phyloP scores from a whole-genome alignment of 2,888 invertebrate species.

The Ceramica pisi region DNA sequence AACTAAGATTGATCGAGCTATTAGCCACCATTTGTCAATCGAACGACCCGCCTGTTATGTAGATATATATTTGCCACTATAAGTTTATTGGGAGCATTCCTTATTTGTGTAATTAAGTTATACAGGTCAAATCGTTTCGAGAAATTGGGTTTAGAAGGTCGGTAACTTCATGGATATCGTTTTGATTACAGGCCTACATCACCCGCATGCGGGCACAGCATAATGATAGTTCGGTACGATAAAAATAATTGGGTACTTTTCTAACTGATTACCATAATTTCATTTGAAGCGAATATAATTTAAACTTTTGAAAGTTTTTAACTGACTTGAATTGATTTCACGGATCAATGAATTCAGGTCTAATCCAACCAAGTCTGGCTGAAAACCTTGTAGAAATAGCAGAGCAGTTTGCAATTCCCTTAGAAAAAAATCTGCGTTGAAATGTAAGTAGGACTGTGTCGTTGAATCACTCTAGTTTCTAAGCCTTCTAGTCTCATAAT shows the following conservation, averaged over 20 bases:
- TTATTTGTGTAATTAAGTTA: constrained; percentile 34
- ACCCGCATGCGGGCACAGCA: not conserved
- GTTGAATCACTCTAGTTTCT: not conserved
- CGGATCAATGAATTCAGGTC: not conserved
- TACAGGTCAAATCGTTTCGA: constrained; percentile 34
- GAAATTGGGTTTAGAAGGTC: not conserved
- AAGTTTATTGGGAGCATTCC: constrained; percentile 35
- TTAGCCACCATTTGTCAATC: constrained; percentile 67
- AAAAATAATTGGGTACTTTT: not conserved
- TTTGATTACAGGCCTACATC: not conserved
- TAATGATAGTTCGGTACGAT: not conserved
- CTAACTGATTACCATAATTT: not conserved
- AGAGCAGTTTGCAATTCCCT: not conserved
- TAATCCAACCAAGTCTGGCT: not conserved
- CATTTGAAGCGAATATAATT: not conserved
- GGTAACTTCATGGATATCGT: not conserved
- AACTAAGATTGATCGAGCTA: constrained; percentile 68
- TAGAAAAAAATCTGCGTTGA: not conserved
- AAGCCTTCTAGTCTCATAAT: constrained; percentile 20
- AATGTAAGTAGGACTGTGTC: not conserved
- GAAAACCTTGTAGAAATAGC: not conserved
- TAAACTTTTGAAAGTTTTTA: not conserved
- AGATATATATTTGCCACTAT: constrained; percentile 52
- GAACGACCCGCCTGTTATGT: constrained; percentile 40
- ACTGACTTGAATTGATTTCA: not conserved